Evolutionary conservation across 2,888 invertebrate genomes (phyloP).

Genomic region (Xanthorhoe designata): DNA sequence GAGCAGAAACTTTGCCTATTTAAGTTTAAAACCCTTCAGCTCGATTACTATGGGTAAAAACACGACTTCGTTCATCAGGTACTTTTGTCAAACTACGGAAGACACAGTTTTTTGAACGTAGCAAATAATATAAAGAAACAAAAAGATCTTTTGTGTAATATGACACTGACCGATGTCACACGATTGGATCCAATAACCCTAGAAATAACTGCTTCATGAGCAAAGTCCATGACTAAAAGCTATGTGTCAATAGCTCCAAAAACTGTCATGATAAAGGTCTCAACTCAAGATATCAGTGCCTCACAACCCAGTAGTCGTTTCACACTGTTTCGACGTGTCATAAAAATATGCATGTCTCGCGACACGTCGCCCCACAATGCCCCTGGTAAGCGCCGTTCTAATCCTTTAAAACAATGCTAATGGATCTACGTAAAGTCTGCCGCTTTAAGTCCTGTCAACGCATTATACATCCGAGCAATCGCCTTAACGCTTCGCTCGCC

Average conservation of each 20-base stretch:
- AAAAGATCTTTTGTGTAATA: constrained; percentile 78
- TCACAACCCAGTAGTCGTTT: constrained; percentile 76
- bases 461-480: constrained; percentile 71
- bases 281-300: constrained; percentile 58
- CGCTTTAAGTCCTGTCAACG: constrained; percentile 79
- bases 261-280: constrained; percentile 48
- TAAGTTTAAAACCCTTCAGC: constrained; percentile 57
- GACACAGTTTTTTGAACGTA: constrained; percentile 77
- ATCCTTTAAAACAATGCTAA: constrained; percentile 85
- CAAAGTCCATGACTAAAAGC: constrained; percentile 40
- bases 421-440: constrained; percentile 78
- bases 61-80: constrained; percentile 63
- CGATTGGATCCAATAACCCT: constrained; percentile 50
- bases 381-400: constrained; percentile 75
- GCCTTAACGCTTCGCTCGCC: constrained; percentile 80
- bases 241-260: constrained; percentile 43
- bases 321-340: constrained; percentile 76
- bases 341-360: constrained; percentile 78
- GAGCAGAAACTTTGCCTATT: constrained; percentile 44
- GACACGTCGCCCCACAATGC: constrained; percentile 67
- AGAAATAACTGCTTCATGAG: constrained; percentile 56
- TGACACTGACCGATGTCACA: constrained; percentile 70
- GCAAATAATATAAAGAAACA: constrained; percentile 72
- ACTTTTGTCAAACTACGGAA: constrained; percentile 76
- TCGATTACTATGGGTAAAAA: constrained; percentile 40